A percentile compares a stretch with the other conserved stretches of the same genome.
These are phyloP conservation scores for Mayetiola destructor DNA, from an alignment of 2,888 invertebrate genomes.

Conservation along the genomic window DNA sequence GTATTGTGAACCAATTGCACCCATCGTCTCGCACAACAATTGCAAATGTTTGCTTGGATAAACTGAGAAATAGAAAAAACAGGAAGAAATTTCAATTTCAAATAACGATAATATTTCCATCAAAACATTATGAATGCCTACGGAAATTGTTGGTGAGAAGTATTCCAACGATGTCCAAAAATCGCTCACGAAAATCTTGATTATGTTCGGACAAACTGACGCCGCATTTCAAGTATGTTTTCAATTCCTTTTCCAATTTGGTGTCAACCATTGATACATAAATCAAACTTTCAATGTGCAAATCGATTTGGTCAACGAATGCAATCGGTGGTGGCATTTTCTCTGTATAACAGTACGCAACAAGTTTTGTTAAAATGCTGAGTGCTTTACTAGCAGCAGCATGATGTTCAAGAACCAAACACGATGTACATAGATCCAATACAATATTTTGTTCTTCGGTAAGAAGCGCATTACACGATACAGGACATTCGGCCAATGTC, in stretches of 20 bases:
- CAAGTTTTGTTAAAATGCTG: slow-evolving; percentile 29
- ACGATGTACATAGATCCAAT: slow-evolving; percentile 29
- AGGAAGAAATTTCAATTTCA: not conserved
- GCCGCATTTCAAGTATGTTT: slow-evolving; percentile 43
- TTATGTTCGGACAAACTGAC: slow-evolving; percentile 54
- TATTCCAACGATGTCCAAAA: slow-evolving; percentile 48
- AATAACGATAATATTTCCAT: not conserved
- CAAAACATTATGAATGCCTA: slow-evolving; percentile 15
- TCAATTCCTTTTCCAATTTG: slow-evolving; percentile 27
- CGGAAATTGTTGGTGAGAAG: slow-evolving; percentile 30
- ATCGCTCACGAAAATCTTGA: slow-evolving; percentile 45
- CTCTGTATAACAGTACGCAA: slow-evolving; percentile 23
- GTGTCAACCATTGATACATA: slow-evolving; percentile 30
- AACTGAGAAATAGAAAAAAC: slow-evolving; percentile 16
- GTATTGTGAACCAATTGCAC: slow-evolving; percentile 50
- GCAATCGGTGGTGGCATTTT: slow-evolving; percentile 21
- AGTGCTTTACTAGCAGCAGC: slow-evolving; percentile 28
- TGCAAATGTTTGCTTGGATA: slow-evolving; percentile 31
- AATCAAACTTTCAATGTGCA: slow-evolving; percentile 32
- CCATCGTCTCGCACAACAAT: slow-evolving; percentile 56
- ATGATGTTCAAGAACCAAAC: slow-evolving; percentile 30
- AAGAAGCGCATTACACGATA: slow-evolving; percentile 30
- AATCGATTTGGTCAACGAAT: slow-evolving; percentile 30
- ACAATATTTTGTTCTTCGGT: slow-evolving; percentile 29
- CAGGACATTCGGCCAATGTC: slow-evolving; percentile 31